These are phyloP conservation scores for Semicossyphus pulcher DNA, from an alignment of 2,113 vertebrate genomes.

Conservation along the genomic window DNA sequence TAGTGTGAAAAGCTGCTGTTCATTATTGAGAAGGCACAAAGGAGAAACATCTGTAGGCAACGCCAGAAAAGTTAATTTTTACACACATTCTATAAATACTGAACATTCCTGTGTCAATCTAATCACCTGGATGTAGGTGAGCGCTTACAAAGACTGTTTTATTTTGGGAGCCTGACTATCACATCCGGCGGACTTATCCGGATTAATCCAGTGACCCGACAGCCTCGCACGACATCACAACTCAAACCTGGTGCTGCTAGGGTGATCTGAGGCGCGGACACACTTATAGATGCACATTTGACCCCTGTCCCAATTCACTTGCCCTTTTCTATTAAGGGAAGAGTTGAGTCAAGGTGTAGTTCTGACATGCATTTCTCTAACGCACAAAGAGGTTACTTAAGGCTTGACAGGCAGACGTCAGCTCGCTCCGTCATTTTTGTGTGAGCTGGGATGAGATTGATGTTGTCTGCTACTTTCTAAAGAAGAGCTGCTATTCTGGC, in stretches of 20 bases:
- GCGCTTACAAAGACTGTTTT: conserved; percentile 37
- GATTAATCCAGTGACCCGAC: conserved; percentile 70
- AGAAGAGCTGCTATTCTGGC: conserved; percentile 46
- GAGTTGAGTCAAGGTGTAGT: conserved; percentile 19
- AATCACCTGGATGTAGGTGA: conserved; percentile 9
- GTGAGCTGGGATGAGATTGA: conserved; percentile 13
- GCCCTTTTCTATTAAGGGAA: conserved; percentile 14
- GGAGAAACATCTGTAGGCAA: conserved; percentile 10
- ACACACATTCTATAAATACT: conserved; percentile 36
- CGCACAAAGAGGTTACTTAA: not conserved
- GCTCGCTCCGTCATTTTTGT: conserved; percentile 4
- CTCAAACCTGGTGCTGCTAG: conserved; percentile 40
- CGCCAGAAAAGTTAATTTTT: conserved; percentile 24
- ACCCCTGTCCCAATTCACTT: conserved; percentile 33
- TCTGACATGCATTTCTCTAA: conserved; percentile 15
- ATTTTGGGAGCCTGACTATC: conserved; percentile 38
- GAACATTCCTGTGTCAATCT: conserved; percentile 12
- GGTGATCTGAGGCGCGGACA: conserved; percentile 13
- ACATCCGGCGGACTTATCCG: conserved; percentile 24
- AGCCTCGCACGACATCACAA: conserved; percentile 13
- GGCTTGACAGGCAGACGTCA: conserved; percentile 4
- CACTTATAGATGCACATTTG: conserved; percentile 34
- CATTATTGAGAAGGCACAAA: conserved; percentile 33
- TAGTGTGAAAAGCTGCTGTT: conserved; percentile 53
- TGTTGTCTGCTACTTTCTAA: conserved; percentile 49